A percentile compares a stretch with the other conserved stretches of the same genome.
phyloP scores from a whole-genome alignment of 2,888 invertebrate genomes.

The Epinotia nisella region DNA sequence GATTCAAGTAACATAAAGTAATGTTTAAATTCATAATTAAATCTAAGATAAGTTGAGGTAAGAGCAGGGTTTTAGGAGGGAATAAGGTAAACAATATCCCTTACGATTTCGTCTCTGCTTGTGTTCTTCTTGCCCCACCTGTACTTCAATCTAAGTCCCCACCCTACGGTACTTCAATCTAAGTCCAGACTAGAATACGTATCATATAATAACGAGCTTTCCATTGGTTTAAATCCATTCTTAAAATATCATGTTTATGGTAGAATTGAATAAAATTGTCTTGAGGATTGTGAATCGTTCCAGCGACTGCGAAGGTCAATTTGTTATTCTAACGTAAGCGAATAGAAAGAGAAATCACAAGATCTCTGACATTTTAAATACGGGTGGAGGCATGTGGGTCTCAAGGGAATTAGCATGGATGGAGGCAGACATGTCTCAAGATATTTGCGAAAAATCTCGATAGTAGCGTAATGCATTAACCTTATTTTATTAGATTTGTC shows the following conservation, averaged over 20 bases:
- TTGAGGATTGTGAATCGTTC: constrained; percentile 16
- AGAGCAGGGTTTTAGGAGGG: too few relatives aligned
- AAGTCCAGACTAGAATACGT: too few relatives aligned
- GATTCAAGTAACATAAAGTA: constrained; percentile 79
- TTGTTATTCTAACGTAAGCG: constrained; percentile 30
- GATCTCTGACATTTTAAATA: constrained; percentile 41
- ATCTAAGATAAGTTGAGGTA: too few relatives aligned
- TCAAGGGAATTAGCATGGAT: constrained; percentile 51
- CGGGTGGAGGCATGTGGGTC: constrained; percentile 32
- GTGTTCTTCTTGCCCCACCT: too few relatives aligned
- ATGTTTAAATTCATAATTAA: constrained; percentile 52
- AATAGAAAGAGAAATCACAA: constrained; percentile 28
- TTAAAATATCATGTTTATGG: constrained; percentile 6
- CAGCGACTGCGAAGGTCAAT: constrained; percentile 27
- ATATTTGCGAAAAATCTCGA: constrained; percentile 53
- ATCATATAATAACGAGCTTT: too few relatives aligned
- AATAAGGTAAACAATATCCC: too few relatives aligned
- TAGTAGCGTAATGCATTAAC: constrained; percentile 46
- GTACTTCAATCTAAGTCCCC: too few relatives aligned
- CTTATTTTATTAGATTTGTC: neutral
- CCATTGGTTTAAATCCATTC: neutral
- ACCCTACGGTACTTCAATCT: too few relatives aligned
- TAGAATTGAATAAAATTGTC: constrained; percentile 7
- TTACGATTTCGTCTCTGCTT: too few relatives aligned
- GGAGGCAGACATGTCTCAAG: constrained; percentile 58